These are phyloP conservation scores for Leptopilina myrica DNA, from an alignment of 2,888 invertebrate species.

Conservation along the genomic window DNA sequence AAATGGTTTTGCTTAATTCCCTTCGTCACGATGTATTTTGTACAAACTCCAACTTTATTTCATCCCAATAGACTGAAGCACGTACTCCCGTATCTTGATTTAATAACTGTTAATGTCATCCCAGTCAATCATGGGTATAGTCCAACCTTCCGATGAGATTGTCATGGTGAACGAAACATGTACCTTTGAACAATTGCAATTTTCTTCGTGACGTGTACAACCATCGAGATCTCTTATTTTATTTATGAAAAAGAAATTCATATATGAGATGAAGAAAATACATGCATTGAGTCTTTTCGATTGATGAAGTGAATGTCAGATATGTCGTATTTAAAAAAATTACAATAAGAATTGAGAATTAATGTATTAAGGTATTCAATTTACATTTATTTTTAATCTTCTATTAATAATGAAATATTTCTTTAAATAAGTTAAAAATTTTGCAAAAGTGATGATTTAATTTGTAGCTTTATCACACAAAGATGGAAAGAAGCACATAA, in stretches of 20 bases:
- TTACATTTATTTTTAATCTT: neutral
- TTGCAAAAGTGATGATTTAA: neutral
- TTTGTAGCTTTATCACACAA: neutral
- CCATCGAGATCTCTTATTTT: conserved; percentile 34
- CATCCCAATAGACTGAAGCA: conserved; percentile 45
- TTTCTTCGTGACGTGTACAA: conserved; percentile 30
- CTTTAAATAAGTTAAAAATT: neutral
- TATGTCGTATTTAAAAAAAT: no score
- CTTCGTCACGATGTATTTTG: conserved; percentile 63
- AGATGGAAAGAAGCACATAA: neutral
- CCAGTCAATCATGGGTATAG: conserved; percentile 50
- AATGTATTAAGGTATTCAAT: no score
- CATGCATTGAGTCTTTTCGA: neutral
- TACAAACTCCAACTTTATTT: conserved; percentile 62
- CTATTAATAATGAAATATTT: neutral
- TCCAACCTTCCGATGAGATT: conserved; percentile 48
- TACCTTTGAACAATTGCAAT: conserved; percentile 10
- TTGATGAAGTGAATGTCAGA: neutral
- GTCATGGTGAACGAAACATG: conserved; percentile 29
- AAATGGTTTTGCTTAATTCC: conserved; percentile 15
- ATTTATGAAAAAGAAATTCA: neutral
- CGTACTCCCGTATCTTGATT: conserved; percentile 63
- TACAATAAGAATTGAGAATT: no score
- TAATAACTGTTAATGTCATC: conserved; percentile 70
- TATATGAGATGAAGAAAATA: neutral